These are phyloP conservation scores for Propithecus coquereli DNA, from an alignment of 2,113 vertebrate genomes.

Conservation along the genomic window DNA sequence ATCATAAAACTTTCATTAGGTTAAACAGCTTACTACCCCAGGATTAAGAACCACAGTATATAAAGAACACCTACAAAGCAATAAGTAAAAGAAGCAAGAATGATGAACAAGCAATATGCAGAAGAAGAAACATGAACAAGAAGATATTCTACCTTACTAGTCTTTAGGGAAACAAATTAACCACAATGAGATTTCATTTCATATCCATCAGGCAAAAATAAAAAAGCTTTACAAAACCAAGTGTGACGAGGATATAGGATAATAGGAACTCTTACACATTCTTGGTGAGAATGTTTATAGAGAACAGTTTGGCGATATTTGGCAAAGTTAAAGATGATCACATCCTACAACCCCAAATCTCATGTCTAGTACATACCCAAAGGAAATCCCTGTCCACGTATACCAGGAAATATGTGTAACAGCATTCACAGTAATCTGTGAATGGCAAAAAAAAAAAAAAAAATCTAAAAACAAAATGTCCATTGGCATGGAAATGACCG, in stretches of 20 bases:
- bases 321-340: not conserved
- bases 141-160: not conserved
- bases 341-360: not conserved
- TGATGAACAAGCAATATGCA: not conserved
- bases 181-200: not conserved
- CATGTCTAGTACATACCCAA: not conserved
- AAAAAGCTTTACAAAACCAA: not conserved
- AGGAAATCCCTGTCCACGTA: not conserved
- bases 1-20: not conserved
- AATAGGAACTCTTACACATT: not conserved
- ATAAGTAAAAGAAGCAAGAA: not conserved
- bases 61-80: not conserved
- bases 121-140: not conserved
- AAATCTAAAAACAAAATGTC: not conserved
- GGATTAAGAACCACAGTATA: not conserved
- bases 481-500: not conserved
- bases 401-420: not conserved
- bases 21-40: not conserved
- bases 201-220: not conserved
- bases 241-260: not conserved
- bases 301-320: not conserved
- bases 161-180: not conserved
- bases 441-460: not conserved
- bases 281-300: not conserved
- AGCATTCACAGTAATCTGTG: not conserved